Conservation (phyloP, 2,113 vertebrate species). For the Heloderma charlesbogerti region DNA sequence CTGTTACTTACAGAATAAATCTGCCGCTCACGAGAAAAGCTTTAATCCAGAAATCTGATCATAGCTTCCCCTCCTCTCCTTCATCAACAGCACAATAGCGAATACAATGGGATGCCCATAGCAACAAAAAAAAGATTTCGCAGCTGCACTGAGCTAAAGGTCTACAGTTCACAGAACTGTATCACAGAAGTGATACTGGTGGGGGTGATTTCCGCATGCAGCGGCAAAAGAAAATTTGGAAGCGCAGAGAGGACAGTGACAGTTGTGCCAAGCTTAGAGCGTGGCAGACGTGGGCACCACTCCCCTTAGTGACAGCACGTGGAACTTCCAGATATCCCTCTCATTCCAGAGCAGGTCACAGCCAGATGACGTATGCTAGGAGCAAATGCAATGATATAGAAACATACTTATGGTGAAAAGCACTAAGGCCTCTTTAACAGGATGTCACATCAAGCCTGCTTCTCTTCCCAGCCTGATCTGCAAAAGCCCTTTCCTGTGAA, state of each 20-base stretch:
- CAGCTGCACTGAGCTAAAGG: fast-evolving
- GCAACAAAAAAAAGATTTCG: neutral
- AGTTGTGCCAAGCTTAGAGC: neutral
- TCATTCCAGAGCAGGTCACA: neutral
- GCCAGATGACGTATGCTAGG: fast-evolving
- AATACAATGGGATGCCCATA: neutral
- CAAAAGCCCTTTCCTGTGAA: fast-evolving
- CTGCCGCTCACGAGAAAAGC: neutral
- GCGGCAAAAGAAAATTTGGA: neutral
- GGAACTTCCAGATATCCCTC: neutral
- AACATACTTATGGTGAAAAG: neutral
- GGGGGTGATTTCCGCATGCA: neutral
- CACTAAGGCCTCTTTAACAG: neutral
- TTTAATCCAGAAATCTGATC: fast-evolving
- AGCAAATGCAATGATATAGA: neutral
- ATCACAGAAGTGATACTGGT: neutral
- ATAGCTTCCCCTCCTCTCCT: neutral
- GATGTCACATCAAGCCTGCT: neutral
- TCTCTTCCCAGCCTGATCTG: neutral
- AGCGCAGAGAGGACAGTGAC: neutral
- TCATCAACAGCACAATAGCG: neutral
- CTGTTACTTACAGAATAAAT: slow-evolving; percentile 20
- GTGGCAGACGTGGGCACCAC: neutral
- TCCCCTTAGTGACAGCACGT: neutral
- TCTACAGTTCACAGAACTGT: neutral